phyloP scores from a whole-genome alignment of 2,797 vertebrate genomes.

The Pelodytes ibericus region DNA sequence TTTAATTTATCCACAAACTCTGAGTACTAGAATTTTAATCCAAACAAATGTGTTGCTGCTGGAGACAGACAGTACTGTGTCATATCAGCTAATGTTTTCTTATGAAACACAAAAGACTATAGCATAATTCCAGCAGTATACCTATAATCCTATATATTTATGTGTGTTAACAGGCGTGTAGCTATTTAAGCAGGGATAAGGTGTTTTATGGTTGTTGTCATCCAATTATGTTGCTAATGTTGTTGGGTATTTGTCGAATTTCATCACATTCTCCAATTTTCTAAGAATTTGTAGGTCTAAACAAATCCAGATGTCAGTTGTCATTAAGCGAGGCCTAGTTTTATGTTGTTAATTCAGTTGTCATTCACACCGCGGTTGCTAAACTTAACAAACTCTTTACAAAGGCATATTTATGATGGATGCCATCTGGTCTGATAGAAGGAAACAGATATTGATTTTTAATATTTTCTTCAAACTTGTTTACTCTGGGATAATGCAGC shows the following conservation, averaged over 20 bases:
- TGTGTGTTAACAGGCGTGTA: not conserved
- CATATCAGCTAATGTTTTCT: not conserved
- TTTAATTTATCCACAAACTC: not conserved
- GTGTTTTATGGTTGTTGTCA: slow-evolving; percentile 37
- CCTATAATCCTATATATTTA: not conserved
- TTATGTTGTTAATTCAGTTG: slow-evolving; percentile 66
- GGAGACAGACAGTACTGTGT: not conserved
- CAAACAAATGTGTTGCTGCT: not conserved
- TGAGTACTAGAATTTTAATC: not conserved
- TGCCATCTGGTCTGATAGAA: slow-evolving; percentile 85
- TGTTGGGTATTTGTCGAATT: slow-evolving; percentile 65
- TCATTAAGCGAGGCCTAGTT: slow-evolving; percentile 58
- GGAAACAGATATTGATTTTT: slow-evolving; percentile 93
- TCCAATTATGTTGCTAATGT: slow-evolving; percentile 54
- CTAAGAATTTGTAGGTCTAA: slow-evolving; percentile 64
- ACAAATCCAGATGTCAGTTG: slow-evolving; percentile 65
- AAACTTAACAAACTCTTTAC: slow-evolving; percentile 74
- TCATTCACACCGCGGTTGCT: slow-evolving; percentile 68
- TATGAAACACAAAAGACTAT: not conserved
- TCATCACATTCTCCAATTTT: slow-evolving; percentile 65
- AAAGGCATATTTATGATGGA: slow-evolving; percentile 84
- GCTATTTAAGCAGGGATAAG: not conserved
- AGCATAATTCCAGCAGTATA: not conserved
- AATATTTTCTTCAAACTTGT: slow-evolving; percentile 89
- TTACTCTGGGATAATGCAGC: slow-evolving; percentile 84